Evolutionary conservation across 2,888 invertebrate species (phyloP).

Genomic region (Schizotus pectinicornis): DNA sequence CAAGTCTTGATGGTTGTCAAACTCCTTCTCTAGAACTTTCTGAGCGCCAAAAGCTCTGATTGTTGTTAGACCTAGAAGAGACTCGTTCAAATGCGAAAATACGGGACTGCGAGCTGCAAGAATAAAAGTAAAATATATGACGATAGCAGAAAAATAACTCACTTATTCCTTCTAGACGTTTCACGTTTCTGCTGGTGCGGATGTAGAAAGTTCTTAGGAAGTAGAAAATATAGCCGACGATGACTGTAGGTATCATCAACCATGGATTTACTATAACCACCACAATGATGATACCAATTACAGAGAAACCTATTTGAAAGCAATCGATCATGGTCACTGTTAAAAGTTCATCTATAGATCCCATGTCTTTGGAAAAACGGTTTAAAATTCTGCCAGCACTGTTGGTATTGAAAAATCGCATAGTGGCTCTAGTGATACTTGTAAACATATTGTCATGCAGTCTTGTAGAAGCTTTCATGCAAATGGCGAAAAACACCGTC

Average conservation of each 20-base stretch:
- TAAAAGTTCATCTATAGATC: constrained; percentile 63
- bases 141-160: constrained; percentile 33
- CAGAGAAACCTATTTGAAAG: constrained; percentile 64
- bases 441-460: constrained; percentile 64
- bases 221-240: constrained; percentile 68
- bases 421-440: constrained; percentile 67
- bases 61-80: constrained; percentile 76
- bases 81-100: constrained; percentile 74
- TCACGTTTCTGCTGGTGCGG: constrained; percentile 72
- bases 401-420: constrained; percentile 74
- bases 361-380: constrained; percentile 76
- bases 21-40: constrained; percentile 65
- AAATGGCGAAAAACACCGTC: too few species aligned
- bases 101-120: constrained; percentile 75
- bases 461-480: constrained; percentile 62
- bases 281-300: constrained; percentile 75
- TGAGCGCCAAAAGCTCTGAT: constrained; percentile 73
- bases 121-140: background rate
- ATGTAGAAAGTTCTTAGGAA: constrained; percentile 69
- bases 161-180: constrained; percentile 63
- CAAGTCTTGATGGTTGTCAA: constrained; percentile 66
- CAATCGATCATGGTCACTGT: constrained; percentile 62
- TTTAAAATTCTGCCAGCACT: constrained; percentile 70
- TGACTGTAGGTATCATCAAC: constrained; percentile 66
- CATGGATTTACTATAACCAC: constrained; percentile 72